Conservation (phyloP, 1,140 invertebrate species). For the Antheraea mylitta region DNA sequence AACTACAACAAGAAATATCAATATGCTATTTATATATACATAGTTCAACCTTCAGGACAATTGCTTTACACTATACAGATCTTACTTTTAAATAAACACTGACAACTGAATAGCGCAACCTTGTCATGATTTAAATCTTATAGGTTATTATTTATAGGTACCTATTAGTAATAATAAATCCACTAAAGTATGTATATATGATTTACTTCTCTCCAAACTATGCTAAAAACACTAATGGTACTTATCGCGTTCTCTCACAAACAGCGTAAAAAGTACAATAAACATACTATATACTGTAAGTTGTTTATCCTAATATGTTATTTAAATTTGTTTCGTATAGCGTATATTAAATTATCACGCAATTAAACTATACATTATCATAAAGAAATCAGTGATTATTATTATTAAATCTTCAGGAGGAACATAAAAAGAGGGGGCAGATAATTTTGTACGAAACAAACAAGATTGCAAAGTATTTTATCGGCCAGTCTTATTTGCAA, state of each 20-base stretch:
- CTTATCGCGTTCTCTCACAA: neutral
- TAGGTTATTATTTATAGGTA: too few relatives aligned
- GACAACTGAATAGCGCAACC: too few relatives aligned
- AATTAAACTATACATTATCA: neutral
- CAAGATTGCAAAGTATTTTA: slow-evolving; percentile 18
- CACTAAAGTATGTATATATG: too few relatives aligned
- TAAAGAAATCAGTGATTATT: slow-evolving; percentile 4
- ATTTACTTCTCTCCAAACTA: too few relatives aligned
- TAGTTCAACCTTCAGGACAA: too few relatives aligned
- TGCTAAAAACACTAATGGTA: neutral
- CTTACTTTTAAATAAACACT: too few relatives aligned
- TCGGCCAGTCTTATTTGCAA: slow-evolving; percentile 5
- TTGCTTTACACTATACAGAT: too few relatives aligned
- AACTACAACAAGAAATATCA: too few relatives aligned
- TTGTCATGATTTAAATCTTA: too few relatives aligned
- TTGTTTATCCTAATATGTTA: neutral
- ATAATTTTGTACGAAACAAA: slow-evolving; percentile 10
- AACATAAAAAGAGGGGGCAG: slow-evolving; percentile 11
- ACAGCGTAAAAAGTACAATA: neutral
- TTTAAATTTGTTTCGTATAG: neutral
- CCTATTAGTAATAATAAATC: too few relatives aligned
- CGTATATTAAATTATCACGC: neutral
- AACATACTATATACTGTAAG: neutral
- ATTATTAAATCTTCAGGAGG: neutral
- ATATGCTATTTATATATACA: too few relatives aligned